phyloP scores from a whole-genome alignment of 2,797 vertebrate genomes.

The Pagetopsis macropterus region DNA sequence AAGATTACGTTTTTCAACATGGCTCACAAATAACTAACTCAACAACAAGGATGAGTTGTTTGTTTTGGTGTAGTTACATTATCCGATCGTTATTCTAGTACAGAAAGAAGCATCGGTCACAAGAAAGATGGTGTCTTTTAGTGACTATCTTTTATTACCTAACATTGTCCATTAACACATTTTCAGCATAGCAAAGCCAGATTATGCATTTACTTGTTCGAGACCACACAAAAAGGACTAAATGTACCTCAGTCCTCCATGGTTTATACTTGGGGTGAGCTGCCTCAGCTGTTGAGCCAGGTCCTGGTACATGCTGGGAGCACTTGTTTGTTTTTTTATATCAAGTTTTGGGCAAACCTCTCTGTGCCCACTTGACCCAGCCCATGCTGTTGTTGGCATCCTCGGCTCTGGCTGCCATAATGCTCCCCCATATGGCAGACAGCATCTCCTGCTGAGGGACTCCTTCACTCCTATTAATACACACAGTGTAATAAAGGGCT shows the following conservation, averaged over 20 bases:
- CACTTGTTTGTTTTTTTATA: background rate
- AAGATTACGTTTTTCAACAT: no score
- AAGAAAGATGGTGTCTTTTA: background rate
- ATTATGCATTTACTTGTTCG: background rate
- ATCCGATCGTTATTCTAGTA: no score
- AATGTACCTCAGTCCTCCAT: background rate
- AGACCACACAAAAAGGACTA: background rate
- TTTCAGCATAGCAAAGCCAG: background rate
- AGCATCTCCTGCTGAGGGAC: conserved; percentile 69
- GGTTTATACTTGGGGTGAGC: conserved; percentile 16
- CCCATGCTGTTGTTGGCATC: conserved; percentile 34
- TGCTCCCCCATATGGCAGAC: conserved; percentile 71
- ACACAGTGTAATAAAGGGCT: conserved; percentile 66
- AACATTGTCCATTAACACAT: background rate
- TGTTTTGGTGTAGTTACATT: no score
- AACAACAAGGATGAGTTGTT: no score
- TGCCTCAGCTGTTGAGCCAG: conserved; percentile 2
- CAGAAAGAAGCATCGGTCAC: no score
- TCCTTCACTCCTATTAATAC: conserved; percentile 62
- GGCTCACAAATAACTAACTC: no score
- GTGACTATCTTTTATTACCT: background rate
- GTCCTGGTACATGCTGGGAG: conserved; percentile 5
- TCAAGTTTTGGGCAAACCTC: conserved; percentile 41
- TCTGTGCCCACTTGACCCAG: conserved; percentile 49
- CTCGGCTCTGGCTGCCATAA: conserved; percentile 34